Evolutionary conservation across 1,140 invertebrate species (phyloP), one percentile per base, ranked within the genome.

Genomic region (Cydia strobilella): DNA sequence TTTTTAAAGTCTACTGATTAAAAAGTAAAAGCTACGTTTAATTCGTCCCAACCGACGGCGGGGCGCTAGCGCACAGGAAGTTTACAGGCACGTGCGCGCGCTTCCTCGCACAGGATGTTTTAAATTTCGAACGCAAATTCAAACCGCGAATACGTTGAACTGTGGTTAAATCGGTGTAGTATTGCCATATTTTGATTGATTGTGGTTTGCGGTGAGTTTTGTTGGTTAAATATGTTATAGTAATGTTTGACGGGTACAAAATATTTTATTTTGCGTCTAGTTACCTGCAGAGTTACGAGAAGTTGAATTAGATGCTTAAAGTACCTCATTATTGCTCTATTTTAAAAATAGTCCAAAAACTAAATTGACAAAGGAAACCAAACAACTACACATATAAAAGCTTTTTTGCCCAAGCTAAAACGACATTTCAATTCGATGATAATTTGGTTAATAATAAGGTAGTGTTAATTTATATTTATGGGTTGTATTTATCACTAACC

Each of bases 21-120:
- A 18, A n/a, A 51, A 51, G 48, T 18, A n/a, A 59, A 59, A 59
- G 54, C 20, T n/a, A 59, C 65, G 65, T 69, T 69, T 31, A 18
- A 63, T 63, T 65, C 63, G 63, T 69, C 75, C 25, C 54, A 71
- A 59, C 54, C 54, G 79, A 73, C 69, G 51, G 54, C 25, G 63
- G 62, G 51, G 54, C 25, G 63, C 73, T 51, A 63, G 72, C 59
- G 31, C 77, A 80, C 88, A 88, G 88, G 88, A 90, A 90, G 87
- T 89, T 86, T 86, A 86, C 83, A 76, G 76, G 85, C 88, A 90
- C 88, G 88, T 90, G 88, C 87, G 80, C 78, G 31, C 42, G 86
- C 82, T 87, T 88, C 81, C 81, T 81, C 75, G 74, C 84, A 90
- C 88, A 90, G 88, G 88, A 90, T 90, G 88, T 90, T 89, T 85